Evolutionary conservation across 2,797 vertebrate genomes (phyloP), one percentile per base, ranked within the genome.

Genomic region (Rhyacichthys aspro): DNA sequence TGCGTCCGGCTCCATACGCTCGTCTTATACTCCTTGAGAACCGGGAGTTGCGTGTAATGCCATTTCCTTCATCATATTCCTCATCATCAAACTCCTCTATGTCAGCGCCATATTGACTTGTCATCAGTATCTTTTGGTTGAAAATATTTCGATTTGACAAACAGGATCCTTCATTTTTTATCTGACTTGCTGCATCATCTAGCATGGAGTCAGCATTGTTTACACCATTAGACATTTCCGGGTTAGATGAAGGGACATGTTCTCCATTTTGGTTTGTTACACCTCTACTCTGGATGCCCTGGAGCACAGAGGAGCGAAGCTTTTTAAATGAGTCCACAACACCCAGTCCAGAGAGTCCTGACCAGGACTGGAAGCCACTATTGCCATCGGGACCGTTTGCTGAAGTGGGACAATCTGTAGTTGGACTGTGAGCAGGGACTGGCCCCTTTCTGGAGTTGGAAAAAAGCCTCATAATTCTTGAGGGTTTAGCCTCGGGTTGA

Each of bases 321-420:
- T 97, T 98, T 84, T 97, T 98, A 73, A 99, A 98, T 44, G 96
- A 97, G n/a, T 96, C 95, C 90, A 97, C 93, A 70, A 97, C 95
- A 38, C 88, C 94, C 23, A 98, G 88, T 47, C 94, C 94, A 45
- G 95, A 87, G 33, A 97, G 88, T 11, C 94, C 93, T 7, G 94
- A 88, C 96, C 94, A 95, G 0, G 94, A 88, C 55, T 95, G 93
- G 0, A 94, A 82, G 58, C 44, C 38, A 0, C 36, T 16, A 48
- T 36, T 55, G 48, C 55, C 82, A 28, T 92, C 79, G 42, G 87
- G 84, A 67, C 89, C 79, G 65, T 91, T 82, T 46, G 90, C 50
- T 0, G 93, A 91, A 47, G 72, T 81, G 17, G 92, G 87, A 70
- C 91, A 67, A 16, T 95, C 93, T 0, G 55, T 3, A 34, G 50